Base-by-base conservation (phyloP, 2,113 vertebrate genomes). In the Trematomus loennbergii region DNA sequence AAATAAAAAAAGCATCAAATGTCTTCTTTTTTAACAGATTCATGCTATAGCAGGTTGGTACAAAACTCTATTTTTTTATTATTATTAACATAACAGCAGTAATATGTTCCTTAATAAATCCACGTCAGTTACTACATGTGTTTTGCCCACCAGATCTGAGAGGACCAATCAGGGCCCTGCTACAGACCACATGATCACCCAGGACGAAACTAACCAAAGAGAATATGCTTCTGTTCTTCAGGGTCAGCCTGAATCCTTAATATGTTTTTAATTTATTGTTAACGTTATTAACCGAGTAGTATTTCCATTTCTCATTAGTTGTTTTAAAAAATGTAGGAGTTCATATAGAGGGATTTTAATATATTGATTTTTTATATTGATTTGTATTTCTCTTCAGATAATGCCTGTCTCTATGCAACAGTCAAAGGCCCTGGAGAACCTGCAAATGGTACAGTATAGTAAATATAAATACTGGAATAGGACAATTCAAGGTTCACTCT, bases 21-120 rank as follows among this genome's bases (percentile, higher is more conserved):
- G n/a, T n/a, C n/a, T n/a, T n/a, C n/a, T n/a, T n/a, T n/a, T 63
- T 48, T 50, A 25, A 46, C 78, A 85, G 83, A 3, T 25, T 50
- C 45, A 5, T 16, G 10, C 22, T 33, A 17, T 10, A 2, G 9
- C 62, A 83, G 81, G 75, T 83, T 16, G 6, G 40, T 49, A 13
- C 33, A 62, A 25, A 15, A 43, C 9, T 12, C n/a, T 33, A 2
- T 22, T 10, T 1, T 36, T 16, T 61, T 11, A n/a, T 46, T 0
- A 9, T 54, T 20, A 16, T 46, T 9, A 18, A 52, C 5, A 5
- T 29, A 0, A 54, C 45, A 64, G 16, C 5, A 25, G 33, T 36
- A 8, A 45, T 7, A 29, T 54, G 7, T 36, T 36, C 33, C 33
- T 25, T 13, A 0, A 43, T 54, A 40, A 16, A 54, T 50, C 0